Conservation (phyloP, 2,113 vertebrate genomes). For the Calonectris borealis region DNA sequence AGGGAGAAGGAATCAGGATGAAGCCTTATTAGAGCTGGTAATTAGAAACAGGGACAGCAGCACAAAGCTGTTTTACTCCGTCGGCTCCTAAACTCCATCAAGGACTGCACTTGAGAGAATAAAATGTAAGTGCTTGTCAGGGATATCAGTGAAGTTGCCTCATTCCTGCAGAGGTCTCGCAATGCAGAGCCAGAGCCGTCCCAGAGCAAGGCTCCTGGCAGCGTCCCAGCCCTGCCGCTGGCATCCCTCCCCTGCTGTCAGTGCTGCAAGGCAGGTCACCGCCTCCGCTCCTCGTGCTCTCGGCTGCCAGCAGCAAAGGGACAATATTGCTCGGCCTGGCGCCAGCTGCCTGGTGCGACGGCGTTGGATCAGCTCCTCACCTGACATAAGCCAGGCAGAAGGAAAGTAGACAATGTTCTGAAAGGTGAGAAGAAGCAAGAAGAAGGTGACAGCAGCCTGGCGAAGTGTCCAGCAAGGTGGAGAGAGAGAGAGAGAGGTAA, state of each 20-base stretch:
- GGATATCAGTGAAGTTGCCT: neutral
- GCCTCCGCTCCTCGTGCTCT: neutral
- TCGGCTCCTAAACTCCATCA: neutral
- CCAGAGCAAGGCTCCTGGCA: slow-evolving; percentile 42
- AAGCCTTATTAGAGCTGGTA: slow-evolving; percentile 27
- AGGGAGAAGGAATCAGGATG: neutral
- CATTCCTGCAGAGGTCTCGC: neutral
- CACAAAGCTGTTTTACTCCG: neutral
- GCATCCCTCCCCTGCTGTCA: slow-evolving; percentile 34
- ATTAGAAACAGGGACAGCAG: slow-evolving; percentile 40
- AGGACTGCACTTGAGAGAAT: slow-evolving; percentile 7
- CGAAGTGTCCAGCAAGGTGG: neutral
- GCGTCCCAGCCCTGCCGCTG: neutral
- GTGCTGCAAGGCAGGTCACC: slow-evolving; percentile 5
- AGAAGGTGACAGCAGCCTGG: slow-evolving; percentile 48
- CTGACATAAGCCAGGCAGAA: slow-evolving; percentile 53
- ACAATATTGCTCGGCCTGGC: neutral
- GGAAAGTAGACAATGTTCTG: slow-evolving; percentile 56
- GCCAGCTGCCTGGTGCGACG: slow-evolving; percentile 26
- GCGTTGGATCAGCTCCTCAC: slow-evolving; percentile 39
- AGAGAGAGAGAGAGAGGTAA: neutral
- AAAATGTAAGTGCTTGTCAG: slow-evolving; percentile 18
- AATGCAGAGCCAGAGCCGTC: neutral
- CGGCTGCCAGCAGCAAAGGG: slow-evolving; percentile 14
- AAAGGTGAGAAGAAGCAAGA: slow-evolving; percentile 60